Conservation (phyloP, 2,113 vertebrate genomes). For the Nycticorax nycticorax region DNA sequence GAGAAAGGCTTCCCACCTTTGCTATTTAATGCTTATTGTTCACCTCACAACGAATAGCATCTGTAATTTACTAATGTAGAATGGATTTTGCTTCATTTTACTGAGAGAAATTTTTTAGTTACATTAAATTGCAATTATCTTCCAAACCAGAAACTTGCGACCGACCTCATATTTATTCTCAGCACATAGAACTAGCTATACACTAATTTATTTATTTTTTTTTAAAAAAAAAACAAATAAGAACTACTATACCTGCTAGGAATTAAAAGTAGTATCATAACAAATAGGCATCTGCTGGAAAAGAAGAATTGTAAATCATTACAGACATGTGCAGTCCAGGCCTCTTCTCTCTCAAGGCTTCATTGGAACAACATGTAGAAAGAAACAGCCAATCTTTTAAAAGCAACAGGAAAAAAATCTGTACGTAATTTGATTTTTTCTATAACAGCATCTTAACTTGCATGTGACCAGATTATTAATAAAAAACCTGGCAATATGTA, state of each 20-base stretch:
- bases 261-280: background rate
- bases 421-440: background rate
- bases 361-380: constrained; percentile 51
- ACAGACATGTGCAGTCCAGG: constrained; percentile 35
- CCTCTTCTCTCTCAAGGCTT: constrained; percentile 3
- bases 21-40: background rate
- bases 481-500: background rate
- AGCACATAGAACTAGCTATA: background rate
- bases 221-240: background rate
- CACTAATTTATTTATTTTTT: background rate
- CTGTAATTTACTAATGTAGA: background rate
- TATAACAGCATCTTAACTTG: constrained; percentile 2
- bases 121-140: background rate
- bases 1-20: background rate
- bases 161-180: background rate
- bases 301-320: constrained; percentile 1
- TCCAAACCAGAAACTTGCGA: background rate
- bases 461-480: constrained; percentile 35
- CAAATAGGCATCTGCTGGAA: background rate
- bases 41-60: background rate
- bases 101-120: background rate
- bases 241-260: background rate
- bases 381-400: constrained; percentile 31
- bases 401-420: background rate
- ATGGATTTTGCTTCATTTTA: background rate